Base-by-base conservation (phyloP, 2,888 invertebrate species). In the Megastigmus dorsalis region DNA sequence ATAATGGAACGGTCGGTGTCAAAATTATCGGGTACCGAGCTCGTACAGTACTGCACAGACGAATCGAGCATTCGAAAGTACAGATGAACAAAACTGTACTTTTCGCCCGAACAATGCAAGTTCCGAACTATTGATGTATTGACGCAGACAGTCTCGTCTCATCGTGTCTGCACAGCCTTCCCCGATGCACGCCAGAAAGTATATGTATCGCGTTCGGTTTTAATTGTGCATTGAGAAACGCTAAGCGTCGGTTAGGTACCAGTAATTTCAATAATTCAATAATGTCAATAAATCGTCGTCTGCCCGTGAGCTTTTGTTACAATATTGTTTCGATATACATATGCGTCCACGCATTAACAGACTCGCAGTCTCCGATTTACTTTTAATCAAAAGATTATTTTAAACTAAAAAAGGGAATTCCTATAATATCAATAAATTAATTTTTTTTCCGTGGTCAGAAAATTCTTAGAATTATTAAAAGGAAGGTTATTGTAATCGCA, bases 51-150 rank as follows among this genome's bases (percentile, higher is more conserved):
- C n/a, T n/a, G 54, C 26, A 50, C 26, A n/a, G n/a, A 55, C 38
- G 18, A n/a, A n/a, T n/a, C 6, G 30, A 23, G 30, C 41, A 43
- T 54, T 66, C 26, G 65, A 66, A 66, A 66, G 65, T 66, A 36
- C 55, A 43, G 28, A 55, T 65, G 38, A 55, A 59, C 59, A 50
- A 55, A 55, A 45, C 52, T 60, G 60, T 52, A 52, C 69, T 69
- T 52, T 52, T 50, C 50, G 50, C n/a, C n/a, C 48, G 69, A 69
- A 69, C 50, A 59, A 60, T 60, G 59, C 18, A 38, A 38, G 15
- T 43, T 67, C 20, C 20, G 33, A 33, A 55, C 55, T 52, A 38
- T 41, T 52, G 65, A 41, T 41, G 41, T 60, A 60, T 60, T 30
- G 50, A 60, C 28, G 38, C 13, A 10, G 36, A 20, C 45, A n/a